phyloP scores from a whole-genome alignment of 2,888 invertebrate species.

The Pedicia rivosa region DNA sequence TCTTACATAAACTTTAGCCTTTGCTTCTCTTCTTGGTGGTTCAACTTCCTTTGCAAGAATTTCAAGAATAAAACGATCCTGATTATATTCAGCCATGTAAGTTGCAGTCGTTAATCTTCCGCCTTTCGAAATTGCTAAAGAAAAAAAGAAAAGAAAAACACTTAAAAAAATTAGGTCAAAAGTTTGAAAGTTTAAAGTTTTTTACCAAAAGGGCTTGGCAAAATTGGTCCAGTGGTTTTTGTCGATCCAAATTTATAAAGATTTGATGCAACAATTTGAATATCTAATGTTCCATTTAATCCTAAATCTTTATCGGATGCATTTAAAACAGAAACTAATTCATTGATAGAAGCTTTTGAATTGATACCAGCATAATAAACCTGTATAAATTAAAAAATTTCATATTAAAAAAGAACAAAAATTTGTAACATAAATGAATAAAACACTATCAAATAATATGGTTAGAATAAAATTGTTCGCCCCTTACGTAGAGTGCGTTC shows the following conservation, averaged over 20 bases:
- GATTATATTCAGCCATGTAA: slow-evolving; percentile 77
- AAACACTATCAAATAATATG: no score
- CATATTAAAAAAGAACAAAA: slow-evolving; percentile 5
- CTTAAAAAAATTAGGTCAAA: not conserved
- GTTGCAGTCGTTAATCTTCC: slow-evolving; percentile 44
- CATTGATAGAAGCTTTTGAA: slow-evolving; percentile 60
- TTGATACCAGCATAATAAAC: slow-evolving; percentile 44
- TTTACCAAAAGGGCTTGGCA: slow-evolving; percentile 62
- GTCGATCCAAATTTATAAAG: slow-evolving; percentile 63
- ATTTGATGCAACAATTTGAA: slow-evolving; percentile 67
- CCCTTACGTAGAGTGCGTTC: no score
- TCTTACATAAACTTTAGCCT: slow-evolving; percentile 61
- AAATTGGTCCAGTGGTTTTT: slow-evolving; percentile 66
- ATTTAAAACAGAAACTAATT: slow-evolving; percentile 53
- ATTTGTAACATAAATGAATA: not conserved
- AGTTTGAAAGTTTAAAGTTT: not conserved
- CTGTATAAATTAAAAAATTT: slow-evolving; percentile 18
- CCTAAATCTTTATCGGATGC: slow-evolving; percentile 74
- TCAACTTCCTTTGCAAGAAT: slow-evolving; percentile 69
- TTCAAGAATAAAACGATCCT: slow-evolving; percentile 71
- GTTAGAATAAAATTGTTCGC: no score
- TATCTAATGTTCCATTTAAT: slow-evolving; percentile 66
- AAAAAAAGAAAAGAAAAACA: not conserved
- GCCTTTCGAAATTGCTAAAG: slow-evolving; percentile 25
- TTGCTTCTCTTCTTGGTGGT: slow-evolving; percentile 59